These are phyloP conservation scores for Megaleporinus macrocephalus DNA, from an alignment of 2,113 vertebrate species.

Conservation along the genomic window DNA sequence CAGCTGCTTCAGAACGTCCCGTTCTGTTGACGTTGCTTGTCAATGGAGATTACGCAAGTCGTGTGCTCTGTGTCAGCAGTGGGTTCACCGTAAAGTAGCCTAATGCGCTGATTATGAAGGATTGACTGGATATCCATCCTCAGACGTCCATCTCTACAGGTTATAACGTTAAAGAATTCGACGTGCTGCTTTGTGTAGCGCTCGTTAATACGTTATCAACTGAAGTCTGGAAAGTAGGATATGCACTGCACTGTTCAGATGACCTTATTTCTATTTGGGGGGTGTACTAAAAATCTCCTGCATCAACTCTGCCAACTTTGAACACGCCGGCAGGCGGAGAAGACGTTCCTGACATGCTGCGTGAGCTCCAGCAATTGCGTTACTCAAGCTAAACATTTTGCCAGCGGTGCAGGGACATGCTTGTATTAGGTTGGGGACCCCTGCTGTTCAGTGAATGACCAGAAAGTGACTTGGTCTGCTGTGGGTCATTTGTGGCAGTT, in stretches of 20 bases:
- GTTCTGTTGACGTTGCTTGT: too few species aligned
- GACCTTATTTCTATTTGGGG: slow-evolving; percentile 68
- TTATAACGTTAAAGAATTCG: too few species aligned
- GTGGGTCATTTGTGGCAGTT: not conserved
- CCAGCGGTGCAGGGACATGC: not conserved
- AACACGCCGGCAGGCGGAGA: not conserved
- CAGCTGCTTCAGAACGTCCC: too few species aligned
- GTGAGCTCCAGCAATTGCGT: not conserved
- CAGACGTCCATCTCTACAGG: too few species aligned
- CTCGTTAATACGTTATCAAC: slow-evolving; percentile 60
- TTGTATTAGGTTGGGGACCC: not conserved
- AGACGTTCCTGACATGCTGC: slow-evolving; percentile 12
- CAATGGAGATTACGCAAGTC: too few species aligned
- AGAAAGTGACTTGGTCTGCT: not conserved
- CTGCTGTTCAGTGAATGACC: not conserved
- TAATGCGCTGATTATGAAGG: too few species aligned
- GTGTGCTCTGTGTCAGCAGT: too few species aligned
- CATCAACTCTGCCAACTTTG: not conserved
- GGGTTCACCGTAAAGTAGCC: too few species aligned
- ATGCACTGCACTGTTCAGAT: slow-evolving; percentile 50
- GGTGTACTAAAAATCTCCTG: not conserved
- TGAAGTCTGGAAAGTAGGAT: slow-evolving; percentile 64
- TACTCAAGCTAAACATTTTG: not conserved
- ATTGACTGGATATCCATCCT: too few species aligned
- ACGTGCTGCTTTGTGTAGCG: too few species aligned